These are phyloP conservation scores for Eurypyga helias DNA, from an alignment of 2,113 vertebrate species.

Conservation along the genomic window DNA sequence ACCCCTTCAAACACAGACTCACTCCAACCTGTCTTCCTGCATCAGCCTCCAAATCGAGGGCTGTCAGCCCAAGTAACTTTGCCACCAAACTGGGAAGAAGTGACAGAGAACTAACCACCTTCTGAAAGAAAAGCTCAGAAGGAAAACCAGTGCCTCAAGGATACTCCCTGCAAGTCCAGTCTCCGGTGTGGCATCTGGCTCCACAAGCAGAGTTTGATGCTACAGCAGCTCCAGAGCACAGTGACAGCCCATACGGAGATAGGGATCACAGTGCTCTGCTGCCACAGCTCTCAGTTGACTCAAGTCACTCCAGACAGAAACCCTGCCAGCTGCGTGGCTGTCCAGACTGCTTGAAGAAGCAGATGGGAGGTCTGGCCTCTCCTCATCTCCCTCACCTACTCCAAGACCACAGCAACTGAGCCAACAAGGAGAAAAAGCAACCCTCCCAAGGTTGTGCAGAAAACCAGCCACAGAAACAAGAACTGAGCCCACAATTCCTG, in stretches of 20 bases:
- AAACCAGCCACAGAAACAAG: neutral
- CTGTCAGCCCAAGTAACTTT: neutral
- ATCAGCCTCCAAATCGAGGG: neutral
- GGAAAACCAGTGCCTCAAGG: neutral
- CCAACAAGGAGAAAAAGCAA: neutral
- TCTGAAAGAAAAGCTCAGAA: neutral
- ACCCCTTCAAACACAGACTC: neutral
- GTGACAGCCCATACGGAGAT: fast-evolving
- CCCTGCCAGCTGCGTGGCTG: neutral
- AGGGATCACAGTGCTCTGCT: neutral
- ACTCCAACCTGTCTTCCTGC: neutral
- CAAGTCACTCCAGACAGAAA: neutral
- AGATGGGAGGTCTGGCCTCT: neutral
- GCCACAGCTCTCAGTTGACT: neutral
- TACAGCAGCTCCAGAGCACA: fast-evolving
- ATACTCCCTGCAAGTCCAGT: neutral
- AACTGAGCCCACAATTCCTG: neutral
- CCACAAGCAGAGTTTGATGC: neutral
- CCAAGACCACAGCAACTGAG: neutral
- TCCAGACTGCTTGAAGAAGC: neutral
- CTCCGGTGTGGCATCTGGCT: neutral
- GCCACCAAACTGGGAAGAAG: neutral
- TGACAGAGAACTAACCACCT: neutral
- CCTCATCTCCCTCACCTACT: neutral
- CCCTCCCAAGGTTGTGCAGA: neutral